phyloP scores from a whole-genome alignment of 1,140 invertebrate genomes.

The Ruditapes philippinarum region DNA sequence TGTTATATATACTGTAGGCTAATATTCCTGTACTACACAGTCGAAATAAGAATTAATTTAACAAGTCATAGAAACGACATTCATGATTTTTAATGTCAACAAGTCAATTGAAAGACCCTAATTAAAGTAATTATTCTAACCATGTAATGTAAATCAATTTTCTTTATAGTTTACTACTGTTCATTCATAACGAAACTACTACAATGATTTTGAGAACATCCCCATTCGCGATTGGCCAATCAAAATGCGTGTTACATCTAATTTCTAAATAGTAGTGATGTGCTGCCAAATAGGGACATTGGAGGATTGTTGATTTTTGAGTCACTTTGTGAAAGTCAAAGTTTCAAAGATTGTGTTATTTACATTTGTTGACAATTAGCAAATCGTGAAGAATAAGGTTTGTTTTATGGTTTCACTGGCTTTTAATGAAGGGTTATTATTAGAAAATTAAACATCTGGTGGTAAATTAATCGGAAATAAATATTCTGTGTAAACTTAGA shows the following conservation, averaged over 20 bases:
- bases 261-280: slow-evolving; percentile 63
- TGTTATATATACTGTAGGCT: no score
- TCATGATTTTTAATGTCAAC: no score
- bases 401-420: background rate
- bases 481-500: background rate
- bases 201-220: slow-evolving; percentile 7
- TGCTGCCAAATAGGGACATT: slow-evolving; percentile 81
- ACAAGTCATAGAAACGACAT: no score
- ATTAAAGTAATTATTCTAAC: no score
- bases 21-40: no score
- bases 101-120: no score
- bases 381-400: slow-evolving; percentile 19
- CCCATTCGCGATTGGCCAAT: slow-evolving; percentile 68
- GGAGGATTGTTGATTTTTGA: slow-evolving; percentile 71
- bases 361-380: slow-evolving; percentile 13
- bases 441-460: background rate
- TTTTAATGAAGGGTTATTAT: background rate
- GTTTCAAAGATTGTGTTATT: slow-evolving; percentile 15
- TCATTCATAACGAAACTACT: background rate
- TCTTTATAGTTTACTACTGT: no score
- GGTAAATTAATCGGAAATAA: background rate
- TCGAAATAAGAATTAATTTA: no score
- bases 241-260: slow-evolving; percentile 67
- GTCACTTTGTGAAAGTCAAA: slow-evolving; percentile 64
- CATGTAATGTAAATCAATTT: no score